Evolutionary conservation across 23 tunicate genomes (phyloP), one percentile per base, ranked within the genome.

Genomic region (Clavelina lepadiformis): DNA sequence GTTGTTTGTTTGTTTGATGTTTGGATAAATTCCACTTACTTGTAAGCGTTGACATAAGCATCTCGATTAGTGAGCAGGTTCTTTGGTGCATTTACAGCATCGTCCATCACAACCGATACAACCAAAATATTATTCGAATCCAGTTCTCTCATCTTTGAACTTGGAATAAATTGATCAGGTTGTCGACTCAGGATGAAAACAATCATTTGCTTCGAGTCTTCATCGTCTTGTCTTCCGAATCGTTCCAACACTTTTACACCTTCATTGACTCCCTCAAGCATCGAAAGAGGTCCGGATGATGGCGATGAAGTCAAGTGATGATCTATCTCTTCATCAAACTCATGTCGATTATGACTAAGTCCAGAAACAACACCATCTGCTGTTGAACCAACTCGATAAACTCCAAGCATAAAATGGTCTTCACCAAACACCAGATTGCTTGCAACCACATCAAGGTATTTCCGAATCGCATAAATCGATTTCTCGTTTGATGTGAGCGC

Each of bases 121-220:
- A 73, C 53, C 18, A 62, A 19, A 15, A 61, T 51, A 2, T 74
- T 68, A 8, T 54, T 44, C 3, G n/a, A 61, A 2, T 22, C 4
- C 58, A 62, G 35, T 6, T 46, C 57, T 36, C 31, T 46, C 30
- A 71, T 18, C 35, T 50, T 33, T 13, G 2, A 21, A 1, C 35
- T 31, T 47, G 55, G 58, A 6, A 76, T 33, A 27, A 38, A 29
- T 28, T 30, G 13, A 5, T 46, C 11, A 6, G 54, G 49, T 5
- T 33, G 53, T 38, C 88, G 31, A 21, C 65, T 35, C 67, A 81
- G 54, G 3, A 81, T 37, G 33, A 81, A 53, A 6, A 81, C 88
- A 24, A 73, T 41, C 34, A 81, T 36, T 3, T 58, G 52, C 32
- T 65, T 75, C 3, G 53, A 26, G 29, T 51, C 53, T 2, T 72